Conservation (phyloP, 2,888 invertebrate species). For the Plebejus melissa region DNA sequence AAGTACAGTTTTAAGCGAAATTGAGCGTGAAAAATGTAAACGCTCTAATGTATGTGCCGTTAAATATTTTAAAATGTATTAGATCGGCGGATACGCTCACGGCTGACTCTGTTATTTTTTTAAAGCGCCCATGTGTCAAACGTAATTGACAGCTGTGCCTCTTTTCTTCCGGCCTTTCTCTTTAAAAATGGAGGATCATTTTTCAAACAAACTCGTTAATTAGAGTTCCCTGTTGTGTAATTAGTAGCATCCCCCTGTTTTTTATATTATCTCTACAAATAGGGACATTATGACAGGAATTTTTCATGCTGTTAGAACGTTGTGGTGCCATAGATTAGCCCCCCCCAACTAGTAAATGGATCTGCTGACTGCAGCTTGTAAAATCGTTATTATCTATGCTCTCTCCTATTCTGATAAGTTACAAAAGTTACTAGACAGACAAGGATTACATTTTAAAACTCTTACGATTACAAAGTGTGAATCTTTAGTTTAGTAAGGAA, state of each 20-base stretch:
- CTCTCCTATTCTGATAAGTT: neutral
- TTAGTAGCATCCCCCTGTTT: neutral
- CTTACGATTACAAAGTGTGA: too few relatives aligned
- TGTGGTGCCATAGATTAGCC: neutral
- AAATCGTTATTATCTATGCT: too few relatives aligned
- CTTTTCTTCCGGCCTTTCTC: constrained; percentile 19
- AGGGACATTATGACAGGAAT: neutral
- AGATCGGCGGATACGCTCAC: constrained; percentile 3
- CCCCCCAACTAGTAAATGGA: too few relatives aligned
- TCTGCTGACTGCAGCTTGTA: too few relatives aligned
- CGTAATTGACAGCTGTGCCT: constrained; percentile 15
- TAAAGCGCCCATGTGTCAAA: constrained; percentile 4
- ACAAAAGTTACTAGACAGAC: neutral
- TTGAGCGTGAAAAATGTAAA: too few relatives aligned
- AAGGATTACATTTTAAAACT: neutral
- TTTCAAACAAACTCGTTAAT: constrained; percentile 18
- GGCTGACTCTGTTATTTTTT: constrained; percentile 9
- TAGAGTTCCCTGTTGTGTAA: constrained; percentile 16
- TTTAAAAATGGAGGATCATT: constrained; percentile 13
- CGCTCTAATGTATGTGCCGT: neutral
- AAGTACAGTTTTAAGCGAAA: too few relatives aligned
- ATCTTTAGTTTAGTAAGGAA: too few relatives aligned
- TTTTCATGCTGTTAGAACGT: neutral
- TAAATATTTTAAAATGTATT: constrained; percentile 12
- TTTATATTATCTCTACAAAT: constrained; percentile 9